Base-by-base conservation (phyloP, 2,797 vertebrate genomes). In the Enteromius thamalakanensis region DNA sequence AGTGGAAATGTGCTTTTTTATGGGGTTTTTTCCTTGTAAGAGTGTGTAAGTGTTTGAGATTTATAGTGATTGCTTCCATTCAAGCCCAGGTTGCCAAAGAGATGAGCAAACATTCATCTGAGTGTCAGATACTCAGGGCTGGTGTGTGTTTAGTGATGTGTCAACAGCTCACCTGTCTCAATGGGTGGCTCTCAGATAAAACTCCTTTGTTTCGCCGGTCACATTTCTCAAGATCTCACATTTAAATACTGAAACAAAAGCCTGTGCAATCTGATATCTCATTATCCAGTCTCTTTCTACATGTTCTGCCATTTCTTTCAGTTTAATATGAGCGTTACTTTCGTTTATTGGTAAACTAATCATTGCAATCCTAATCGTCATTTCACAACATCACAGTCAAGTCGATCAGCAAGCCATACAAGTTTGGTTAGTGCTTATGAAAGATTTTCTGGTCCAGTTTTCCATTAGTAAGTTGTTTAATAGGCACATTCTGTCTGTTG, bases 61-160 rank as follows among this genome's bases (percentile, higher is more conserved):
- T 45, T 58, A 26, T 78, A 40, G 55, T 75, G 74, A 83, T 58
- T 47, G 47, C 79, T 79, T 78, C 81, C 49, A 55, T 68, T 82
- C 55, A 58, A 60, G 49, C 19, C 23, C 26, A n/a, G 75, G 85
- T 87, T 86, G 62, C 74, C 72, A 58, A 80, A 81, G 72, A 87
- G 83, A 82, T 84, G 65, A 81, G 71, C 70, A 76, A 87, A 85
- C 84, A 87, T 70, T 68, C 6, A 53, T 14, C 58, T 67, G 80
- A 68, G 69, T 71, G 82, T 75, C 85, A 53, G 81, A 77, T 60
- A 19, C 12, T 60, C 49, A 0, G 60, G 26, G 78, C 37, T 58
- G 12, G 82, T 12, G 47, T 81, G 83, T 74, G 53, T 19, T 19
- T 45, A 86, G 83, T 62, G 37, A 34, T 81, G 81, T 87, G 87